Evolutionary conservation across 2,888 invertebrate species (phyloP), one percentile per base, ranked within the genome.

Genomic region (Lasioglossum marginatum): DNA sequence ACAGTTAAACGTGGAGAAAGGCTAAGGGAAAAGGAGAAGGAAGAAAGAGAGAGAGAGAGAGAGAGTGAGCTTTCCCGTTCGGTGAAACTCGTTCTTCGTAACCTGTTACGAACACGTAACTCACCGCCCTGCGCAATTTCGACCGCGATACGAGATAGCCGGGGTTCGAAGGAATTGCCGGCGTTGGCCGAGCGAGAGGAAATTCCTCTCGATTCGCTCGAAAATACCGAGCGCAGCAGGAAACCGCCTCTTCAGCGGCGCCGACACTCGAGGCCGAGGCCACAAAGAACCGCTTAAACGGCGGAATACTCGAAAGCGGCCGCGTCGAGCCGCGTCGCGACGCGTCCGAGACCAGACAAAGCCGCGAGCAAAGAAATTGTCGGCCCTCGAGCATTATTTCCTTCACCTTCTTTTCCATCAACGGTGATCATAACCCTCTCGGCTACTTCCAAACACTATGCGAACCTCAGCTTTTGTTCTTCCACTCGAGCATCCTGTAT

Each of bases 61-160:
- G 27, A 27, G 60, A 27, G 60, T 27, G 60, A 68, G 73, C 34
- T 48, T 70, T 27, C 43, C 31, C 60, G 37, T 45, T 43, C 52
- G 52, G 52, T 43, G 63, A 48, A 40, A n/a, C 74, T 79, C 79
- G 79, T 48, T 74, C 66, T 16, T 79, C 72, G 78, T 79, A 45
- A 72, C 43, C 68, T 27, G 52, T 48, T 66, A 40, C 43, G 74
- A 31, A 37, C 74, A 70, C 71, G 78, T 75, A 83, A 78, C 52
- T 83, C 77, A 72, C 48, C 73, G 31, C 14, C 48, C 23, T 52
- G 34, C 27, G 48, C 78, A 78, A 75, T 83, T 84, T 83, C 68
- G 34, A 43, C 52, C 68, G 31, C 83, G 81, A 75, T 81, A 37
- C 74, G 19, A n/a, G 57, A 37, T 68, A 34, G 34, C 34, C 66